Conservation (phyloP, 1,140 invertebrate species). For the Atta colombica region DNA sequence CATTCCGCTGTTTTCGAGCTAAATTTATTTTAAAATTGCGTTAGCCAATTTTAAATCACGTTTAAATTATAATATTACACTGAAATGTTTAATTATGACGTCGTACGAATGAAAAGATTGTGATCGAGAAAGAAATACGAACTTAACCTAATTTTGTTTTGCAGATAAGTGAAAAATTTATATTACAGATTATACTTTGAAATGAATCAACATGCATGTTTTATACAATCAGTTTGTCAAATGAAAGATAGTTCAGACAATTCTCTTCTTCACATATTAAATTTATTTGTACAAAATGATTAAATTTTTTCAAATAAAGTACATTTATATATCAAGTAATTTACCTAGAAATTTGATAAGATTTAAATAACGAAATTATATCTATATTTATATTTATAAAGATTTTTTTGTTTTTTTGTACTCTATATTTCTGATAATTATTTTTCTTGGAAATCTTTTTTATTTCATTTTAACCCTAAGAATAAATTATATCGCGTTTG, state of each 20-base stretch:
- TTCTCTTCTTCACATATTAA: neutral
- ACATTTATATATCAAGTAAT: neutral
- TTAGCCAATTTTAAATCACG: neutral
- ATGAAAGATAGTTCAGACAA: neutral
- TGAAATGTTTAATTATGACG: neutral
- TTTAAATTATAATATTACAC: neutral
- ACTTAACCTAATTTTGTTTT: neutral
- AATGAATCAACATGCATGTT: neutral
- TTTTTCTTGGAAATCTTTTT: neutral
- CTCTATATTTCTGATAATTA: neutral
- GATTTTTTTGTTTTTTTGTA: too few relatives aligned
- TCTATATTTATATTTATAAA: too few relatives aligned
- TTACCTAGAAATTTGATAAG: neutral
- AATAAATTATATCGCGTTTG: neutral
- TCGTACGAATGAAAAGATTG: neutral
- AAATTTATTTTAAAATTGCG: constrained; percentile 8
- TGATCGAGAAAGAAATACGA: neutral
- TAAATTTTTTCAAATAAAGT: neutral
- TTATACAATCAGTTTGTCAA: neutral
- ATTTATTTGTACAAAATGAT: neutral
- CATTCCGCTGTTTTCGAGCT: neutral
- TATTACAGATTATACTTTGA: neutral
- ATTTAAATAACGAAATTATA: neutral
- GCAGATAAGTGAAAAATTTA: neutral
- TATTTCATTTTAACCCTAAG: neutral